Base-by-base conservation (phyloP, 2,797 vertebrate genomes). In the Hyperoplus lanceolatus region DNA sequence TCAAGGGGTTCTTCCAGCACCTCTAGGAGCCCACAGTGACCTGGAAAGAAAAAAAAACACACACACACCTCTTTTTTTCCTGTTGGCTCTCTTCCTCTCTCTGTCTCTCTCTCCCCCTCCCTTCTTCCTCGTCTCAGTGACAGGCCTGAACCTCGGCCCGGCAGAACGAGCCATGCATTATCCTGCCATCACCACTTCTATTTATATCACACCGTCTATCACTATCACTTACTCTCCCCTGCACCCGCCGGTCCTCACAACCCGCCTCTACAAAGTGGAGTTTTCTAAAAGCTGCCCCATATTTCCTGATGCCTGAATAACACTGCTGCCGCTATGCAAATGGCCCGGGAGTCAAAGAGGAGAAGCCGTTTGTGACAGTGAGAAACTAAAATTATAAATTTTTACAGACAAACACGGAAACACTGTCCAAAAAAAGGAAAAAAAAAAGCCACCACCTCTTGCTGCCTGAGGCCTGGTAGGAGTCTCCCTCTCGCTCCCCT, bases 161-260 rank as follows among this genome's bases (percentile, higher is more conserved):
- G 92, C 86, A 93, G 92, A 91, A 95, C 89, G 92, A 93, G 86
- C 93, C 92, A 96, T 96, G 94, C 92, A 96, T 96, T 96, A 96
- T 96, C 95, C 94, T 96, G 95, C 93, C 95, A 96, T 94, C 94
- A 93, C 93, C 83, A 89, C 81, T 89, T 93, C 95, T 96, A 96
- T 96, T 96, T 96, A 95, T 96, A 96, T 95, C 92, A 90, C 89
- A 92, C 95, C 95, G 94, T 96, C 95, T 95, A 96, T 96, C 95
- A 96, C 95, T 94, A 94, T 95, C 94, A 95, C 94, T 95, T 95
- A 94, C 91, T 93, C 93, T 93, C 92, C 92, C 92, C 92, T 93
- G 92, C 83, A 87, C 87, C 91, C 90, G 82, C 79, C 87, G 87
- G 84, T 85, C 84, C 88, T 89, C 81, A 29, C 29, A 57, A 65